Evolutionary conservation across 2,888 invertebrate genomes (phyloP).

Genomic region (Octodonta nipae): DNA sequence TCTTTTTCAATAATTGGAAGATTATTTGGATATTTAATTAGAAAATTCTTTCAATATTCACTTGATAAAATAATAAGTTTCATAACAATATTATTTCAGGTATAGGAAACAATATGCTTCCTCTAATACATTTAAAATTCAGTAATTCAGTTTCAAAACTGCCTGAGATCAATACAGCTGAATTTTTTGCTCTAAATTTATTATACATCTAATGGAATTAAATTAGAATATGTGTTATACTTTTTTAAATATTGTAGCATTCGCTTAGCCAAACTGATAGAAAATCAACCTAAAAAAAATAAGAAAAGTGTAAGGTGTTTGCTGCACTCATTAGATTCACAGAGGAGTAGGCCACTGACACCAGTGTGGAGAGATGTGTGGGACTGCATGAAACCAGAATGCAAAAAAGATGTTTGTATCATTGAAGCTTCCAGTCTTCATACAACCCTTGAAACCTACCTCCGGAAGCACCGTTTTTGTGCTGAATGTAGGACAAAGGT

Average conservation of each 20-base stretch:
- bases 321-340: conserved; percentile 80
- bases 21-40: too few species aligned
- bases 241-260: conserved; percentile 38
- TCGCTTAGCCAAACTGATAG: conserved; percentile 62
- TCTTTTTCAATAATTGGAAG: too few species aligned
- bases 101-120: too few species aligned
- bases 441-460: conserved; percentile 76
- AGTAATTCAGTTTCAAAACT: too few species aligned
- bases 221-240: conserved; percentile 2
- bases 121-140: too few species aligned
- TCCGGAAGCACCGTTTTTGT: conserved; percentile 87
- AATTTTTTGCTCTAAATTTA: too few species aligned
- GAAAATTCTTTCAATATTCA: too few species aligned
- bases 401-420: conserved; percentile 72
- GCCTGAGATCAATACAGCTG: too few species aligned
- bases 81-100: too few species aligned
- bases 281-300: conserved; percentile 67
- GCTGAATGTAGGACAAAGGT: conserved; percentile 89
- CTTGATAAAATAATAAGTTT: too few species aligned
- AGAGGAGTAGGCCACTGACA: conserved; percentile 57
- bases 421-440: conserved; percentile 75
- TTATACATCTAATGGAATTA: conserved; percentile 2
- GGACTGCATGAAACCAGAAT: conserved; percentile 70
- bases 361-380: conserved; percentile 71
- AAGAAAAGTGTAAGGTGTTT: conserved; percentile 82